phyloP scores from a whole-genome alignment of 2,888 invertebrate species.

The Dolomedes plantarius region DNA sequence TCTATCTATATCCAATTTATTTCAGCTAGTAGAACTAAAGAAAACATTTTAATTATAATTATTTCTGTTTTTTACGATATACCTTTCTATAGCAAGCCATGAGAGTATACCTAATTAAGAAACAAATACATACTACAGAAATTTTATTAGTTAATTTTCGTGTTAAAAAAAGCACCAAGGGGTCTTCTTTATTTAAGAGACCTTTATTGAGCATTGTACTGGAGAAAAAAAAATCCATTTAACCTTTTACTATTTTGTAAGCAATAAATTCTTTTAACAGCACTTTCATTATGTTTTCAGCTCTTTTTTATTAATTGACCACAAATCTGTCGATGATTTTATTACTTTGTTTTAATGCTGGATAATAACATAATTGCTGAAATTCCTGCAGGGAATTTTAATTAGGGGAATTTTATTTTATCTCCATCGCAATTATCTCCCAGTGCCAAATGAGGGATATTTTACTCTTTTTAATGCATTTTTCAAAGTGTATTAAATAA shows the following conservation, averaged over 20 bases:
- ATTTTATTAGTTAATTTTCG: no score
- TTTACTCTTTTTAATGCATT: background rate
- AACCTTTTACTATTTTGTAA: background rate
- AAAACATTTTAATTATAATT: no score
- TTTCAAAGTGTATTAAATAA: background rate
- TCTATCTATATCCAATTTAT: no score
- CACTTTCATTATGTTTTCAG: background rate
- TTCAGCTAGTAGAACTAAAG: no score
- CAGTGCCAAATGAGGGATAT: background rate
- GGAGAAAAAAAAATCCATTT: no score
- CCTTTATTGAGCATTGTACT: no score
- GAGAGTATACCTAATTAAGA: no score
- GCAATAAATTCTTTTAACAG: background rate
- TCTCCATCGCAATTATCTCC: background rate
- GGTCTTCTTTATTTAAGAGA: no score
- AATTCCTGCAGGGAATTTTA: constrained; percentile 3
- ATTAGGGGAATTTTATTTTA: background rate
- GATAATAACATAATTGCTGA: background rate
- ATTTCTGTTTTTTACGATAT: no score
- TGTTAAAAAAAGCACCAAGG: no score
- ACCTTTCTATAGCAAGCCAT: no score
- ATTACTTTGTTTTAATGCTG: background rate
- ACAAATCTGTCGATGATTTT: constrained; percentile 3
- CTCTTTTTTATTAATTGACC: background rate
- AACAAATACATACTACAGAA: no score